Base-by-base conservation (phyloP, 2,797 vertebrate genomes). In the Platalea minor region DNA sequence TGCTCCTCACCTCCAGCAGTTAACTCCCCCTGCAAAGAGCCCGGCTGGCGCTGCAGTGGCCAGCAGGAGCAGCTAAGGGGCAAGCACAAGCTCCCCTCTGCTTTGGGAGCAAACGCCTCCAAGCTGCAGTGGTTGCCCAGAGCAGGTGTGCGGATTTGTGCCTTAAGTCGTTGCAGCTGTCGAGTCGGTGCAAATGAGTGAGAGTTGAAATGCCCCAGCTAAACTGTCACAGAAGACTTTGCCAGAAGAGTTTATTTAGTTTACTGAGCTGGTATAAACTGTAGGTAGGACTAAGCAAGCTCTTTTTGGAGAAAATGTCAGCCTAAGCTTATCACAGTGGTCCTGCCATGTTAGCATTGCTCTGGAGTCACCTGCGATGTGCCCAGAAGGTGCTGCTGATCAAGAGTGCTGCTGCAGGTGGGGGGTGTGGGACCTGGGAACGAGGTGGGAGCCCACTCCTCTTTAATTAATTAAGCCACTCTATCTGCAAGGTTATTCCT, bases 401-500 rank as follows among this genome's bases (percentile, higher is more conserved):
- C 2, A 39, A 19, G 9, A 25, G 31, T 2, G 16, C 37, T 41
- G 25, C 56, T 61, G 41, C 35, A 31, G 46, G 46, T 18, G 48
- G 7, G 37, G 17, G 18, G 2, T 2, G 5, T 45, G 45, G 33
- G 25, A 60, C 51, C 41, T 41, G 65, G 67, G 25, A 41, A 35
- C 0, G 8, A 73, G n/a, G n/a, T 48, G n/a, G 41, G 29, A 74
- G 17, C 29, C 7, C 25, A 4, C 5, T 10, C 11, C n/a, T 28
- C 41, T 72, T 63, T 50, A 48, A 39, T n/a, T 12, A 53, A n/a
- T 18, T 5, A 65, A 53, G 12, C 12, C 28, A 17, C 4, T 4
- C 13, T 0, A 2, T 13, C 18, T 59, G 8, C 2, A 17, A 45
- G 19, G 4, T 43, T 2, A 2, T 23, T 4, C 16, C 20, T 72